These are phyloP conservation scores for Plectus sambesii DNA, from an alignment of 1,140 invertebrate species.

Conservation along the genomic window DNA sequence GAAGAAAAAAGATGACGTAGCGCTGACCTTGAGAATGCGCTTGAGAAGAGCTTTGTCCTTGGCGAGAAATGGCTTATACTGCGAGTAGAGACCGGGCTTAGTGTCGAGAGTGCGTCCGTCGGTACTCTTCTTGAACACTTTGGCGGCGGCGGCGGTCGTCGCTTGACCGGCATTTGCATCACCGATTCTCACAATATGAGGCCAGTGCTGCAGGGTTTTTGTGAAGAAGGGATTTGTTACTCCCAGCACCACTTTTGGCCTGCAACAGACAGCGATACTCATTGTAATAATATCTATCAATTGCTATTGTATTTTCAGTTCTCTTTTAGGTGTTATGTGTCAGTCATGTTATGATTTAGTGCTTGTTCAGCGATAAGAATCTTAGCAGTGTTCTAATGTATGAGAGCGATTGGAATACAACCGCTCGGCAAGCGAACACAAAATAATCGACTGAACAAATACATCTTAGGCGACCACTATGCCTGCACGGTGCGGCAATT, in stretches of 20 bases:
- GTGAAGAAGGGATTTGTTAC: constrained; percentile 99
- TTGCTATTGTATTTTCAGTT: too few species aligned
- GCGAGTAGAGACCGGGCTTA: constrained; percentile 66
- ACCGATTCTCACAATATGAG: constrained; percentile 81
- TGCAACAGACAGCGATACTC: constrained; percentile 27
- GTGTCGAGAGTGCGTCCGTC: constrained; percentile 51
- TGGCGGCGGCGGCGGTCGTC: constrained; percentile 38
- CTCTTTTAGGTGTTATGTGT: too few species aligned
- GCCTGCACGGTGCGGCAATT: too few species aligned
- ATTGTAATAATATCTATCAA: too few species aligned
- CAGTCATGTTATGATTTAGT: too few species aligned
- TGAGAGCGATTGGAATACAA: too few species aligned
- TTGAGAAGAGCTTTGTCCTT: constrained; percentile 87
- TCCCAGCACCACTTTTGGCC: constrained; percentile 79
- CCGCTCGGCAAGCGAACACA: too few species aligned
- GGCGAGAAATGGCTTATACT: constrained; percentile 79
- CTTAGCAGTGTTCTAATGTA: too few species aligned
- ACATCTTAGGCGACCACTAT: too few species aligned
- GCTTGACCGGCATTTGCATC: constrained; percentile 51
- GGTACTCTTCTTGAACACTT: constrained; percentile 37
- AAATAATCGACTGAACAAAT: too few species aligned
- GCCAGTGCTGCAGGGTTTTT: constrained; percentile 96
- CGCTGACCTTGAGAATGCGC: constrained; percentile 54
- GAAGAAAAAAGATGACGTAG: too few species aligned
- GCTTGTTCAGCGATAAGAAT: too few species aligned